Evolutionary conservation across 2,797 vertebrate species (phyloP), one percentile per base, ranked within the genome.

Genomic region (Pseudochaenichthys georgianus): DNA sequence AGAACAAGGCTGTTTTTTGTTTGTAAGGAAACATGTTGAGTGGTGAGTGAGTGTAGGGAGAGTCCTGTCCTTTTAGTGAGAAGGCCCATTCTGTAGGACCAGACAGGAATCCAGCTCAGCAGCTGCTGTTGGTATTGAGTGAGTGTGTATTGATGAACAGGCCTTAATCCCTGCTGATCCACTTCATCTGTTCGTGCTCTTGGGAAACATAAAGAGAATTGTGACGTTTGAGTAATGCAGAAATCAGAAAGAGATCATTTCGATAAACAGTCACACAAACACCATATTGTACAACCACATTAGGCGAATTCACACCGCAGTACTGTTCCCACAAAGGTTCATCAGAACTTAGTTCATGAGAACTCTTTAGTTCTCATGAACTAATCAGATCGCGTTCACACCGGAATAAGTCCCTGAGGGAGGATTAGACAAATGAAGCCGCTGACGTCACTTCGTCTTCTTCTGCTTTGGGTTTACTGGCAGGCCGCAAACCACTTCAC

Each of bases 131-230:
- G 47, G 60, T 5, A 21, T 17, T 19, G 55, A 75, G n/a, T 68
- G 42, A 54, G 28, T 21, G 16, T 17, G 47, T 47, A 47, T 28
- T 19, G 34, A 62, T 59, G 57, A 68, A 31, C 21, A 47, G 34
- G 4, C 41, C 12, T 7, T 23, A 54, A 45, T 54, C 13, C n/a
- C 47, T 21, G 38, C 38, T 34, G 17, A 50, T 31, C 52, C 47
- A 58, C 43, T 76, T 15, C 45, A 41, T 53, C 3, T 55, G 19
- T 54, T 28, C 23, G 50, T 54, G 2, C 57, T 55, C 43, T 19
- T 3, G 65, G 64, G 52, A 58, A 63, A 69, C 34, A 69, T 57
- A 60, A 51, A 41, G 48, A 3, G 21, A 59, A 17, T 59, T 73
- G 47, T 2, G n/a, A 28, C 15, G 31, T 21, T 23, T 1, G 19